Percentiles rank a stretch among this genome's conserved stretches.
phyloP scores from a whole-genome alignment of 2,888 invertebrate species.

The Nemotelus pantherinus region DNA sequence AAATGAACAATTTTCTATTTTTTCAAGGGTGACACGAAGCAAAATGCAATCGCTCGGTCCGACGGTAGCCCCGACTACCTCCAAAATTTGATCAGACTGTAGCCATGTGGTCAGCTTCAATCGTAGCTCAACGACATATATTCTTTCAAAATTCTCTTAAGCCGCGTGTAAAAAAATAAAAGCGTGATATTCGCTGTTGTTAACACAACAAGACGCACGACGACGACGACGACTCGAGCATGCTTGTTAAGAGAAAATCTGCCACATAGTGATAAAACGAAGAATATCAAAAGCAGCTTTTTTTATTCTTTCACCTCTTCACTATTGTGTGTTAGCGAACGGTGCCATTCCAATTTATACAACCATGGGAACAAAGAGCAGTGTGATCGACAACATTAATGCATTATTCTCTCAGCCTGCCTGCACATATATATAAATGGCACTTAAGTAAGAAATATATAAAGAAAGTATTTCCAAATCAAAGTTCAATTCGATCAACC shows the following conservation, averaged over 20 bases:
- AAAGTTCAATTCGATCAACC: too few species aligned
- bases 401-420: too few species aligned
- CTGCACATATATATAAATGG: too few species aligned
- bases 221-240: neutral
- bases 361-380: too few species aligned
- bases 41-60: neutral
- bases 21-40: conserved; percentile 12
- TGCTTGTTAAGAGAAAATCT: conserved; percentile 7
- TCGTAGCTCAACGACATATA: conserved; percentile 16
- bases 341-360: too few species aligned
- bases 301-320: too few species aligned
- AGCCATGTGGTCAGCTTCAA: conserved; percentile 28
- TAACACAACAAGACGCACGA: neutral
- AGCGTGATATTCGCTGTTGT: neutral
- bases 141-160: neutral
- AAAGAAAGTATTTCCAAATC: too few species aligned
- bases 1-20: neutral
- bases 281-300: neutral
- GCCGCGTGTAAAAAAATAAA: neutral
- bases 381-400: too few species aligned
- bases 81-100: conserved; percentile 28
- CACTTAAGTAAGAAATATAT: too few species aligned
- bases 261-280: neutral
- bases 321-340: too few species aligned
- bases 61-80: conserved; percentile 16